These are phyloP conservation scores for Geodia barretti DNA, from an alignment of 37 sponge, comb jelly and placozoan species.

Conservation along the genomic window DNA sequence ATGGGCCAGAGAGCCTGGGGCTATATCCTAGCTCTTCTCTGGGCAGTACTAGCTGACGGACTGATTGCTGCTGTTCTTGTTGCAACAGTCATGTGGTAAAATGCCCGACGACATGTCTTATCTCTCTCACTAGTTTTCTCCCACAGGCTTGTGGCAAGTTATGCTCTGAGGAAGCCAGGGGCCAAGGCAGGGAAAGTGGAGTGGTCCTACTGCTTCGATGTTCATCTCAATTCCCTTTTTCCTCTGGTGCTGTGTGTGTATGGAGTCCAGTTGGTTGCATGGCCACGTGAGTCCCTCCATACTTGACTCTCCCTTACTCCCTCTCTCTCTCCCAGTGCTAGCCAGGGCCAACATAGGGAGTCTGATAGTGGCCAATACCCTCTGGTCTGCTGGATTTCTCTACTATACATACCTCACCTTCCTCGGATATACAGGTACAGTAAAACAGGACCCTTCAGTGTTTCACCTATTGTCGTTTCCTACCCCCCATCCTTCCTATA, in stretches of 20 bases:
- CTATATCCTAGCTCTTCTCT: slow-evolving; percentile 75
- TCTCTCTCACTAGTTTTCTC: not conserved
- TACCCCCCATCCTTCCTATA: not conserved
- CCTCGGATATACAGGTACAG: slow-evolving; percentile 87
- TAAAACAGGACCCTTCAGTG: not conserved
- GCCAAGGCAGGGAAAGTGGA: slow-evolving; percentile 45
- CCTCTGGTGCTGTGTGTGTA: slow-evolving; percentile 82
- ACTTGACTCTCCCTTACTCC: not conserved
- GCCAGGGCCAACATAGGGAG: slow-evolving; percentile 21
- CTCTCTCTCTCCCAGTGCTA: slow-evolving; percentile 29
- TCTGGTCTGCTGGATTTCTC: slow-evolving; percentile 78
- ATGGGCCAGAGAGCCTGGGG: slow-evolving; percentile 57
- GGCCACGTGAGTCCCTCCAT: slow-evolving; percentile 45
- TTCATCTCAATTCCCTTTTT: slow-evolving; percentile 93
- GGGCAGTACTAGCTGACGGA: slow-evolving; percentile 86
- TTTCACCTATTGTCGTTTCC: not conserved
- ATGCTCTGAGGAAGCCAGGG: not conserved
- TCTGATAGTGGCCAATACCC: slow-evolving; percentile 60
- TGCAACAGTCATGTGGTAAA: slow-evolving; percentile 85
- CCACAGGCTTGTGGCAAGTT: slow-evolving; percentile 32
- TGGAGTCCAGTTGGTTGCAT: slow-evolving; percentile 75
- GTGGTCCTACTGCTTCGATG: slow-evolving; percentile 97
- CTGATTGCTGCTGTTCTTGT: slow-evolving; percentile 76
- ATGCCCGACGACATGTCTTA: not conserved
- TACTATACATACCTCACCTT: slow-evolving; percentile 95